phyloP scores from a whole-genome alignment of 2,888 invertebrate genomes.

The Hydropsyche betteni region DNA sequence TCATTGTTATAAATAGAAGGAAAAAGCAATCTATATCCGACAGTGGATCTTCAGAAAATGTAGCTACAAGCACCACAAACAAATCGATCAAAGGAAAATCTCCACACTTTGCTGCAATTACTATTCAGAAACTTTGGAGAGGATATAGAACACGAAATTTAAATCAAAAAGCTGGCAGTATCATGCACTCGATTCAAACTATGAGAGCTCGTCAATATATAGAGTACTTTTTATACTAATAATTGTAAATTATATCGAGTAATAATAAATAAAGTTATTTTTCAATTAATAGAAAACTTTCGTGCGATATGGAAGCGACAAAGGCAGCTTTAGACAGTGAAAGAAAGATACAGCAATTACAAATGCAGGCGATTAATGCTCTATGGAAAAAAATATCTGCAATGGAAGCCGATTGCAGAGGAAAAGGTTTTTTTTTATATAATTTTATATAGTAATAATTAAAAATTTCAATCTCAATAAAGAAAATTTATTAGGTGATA shows the following conservation, averaged over 20 bases:
- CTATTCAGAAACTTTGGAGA: constrained; percentile 87
- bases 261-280: background rate
- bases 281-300: constrained; percentile 71
- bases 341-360: constrained; percentile 83
- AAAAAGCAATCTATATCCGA: constrained; percentile 51
- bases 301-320: constrained; percentile 85
- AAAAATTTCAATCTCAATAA: constrained; percentile 12
- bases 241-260: background rate
- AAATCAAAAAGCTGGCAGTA: constrained; percentile 72
- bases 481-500: constrained; percentile 38
- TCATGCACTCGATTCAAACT: constrained; percentile 75
- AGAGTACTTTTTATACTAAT: constrained; percentile 64
- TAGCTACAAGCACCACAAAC: constrained; percentile 54
- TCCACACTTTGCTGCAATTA: constrained; percentile 72
- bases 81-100: constrained; percentile 55
- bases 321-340: constrained; percentile 86
- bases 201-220: constrained; percentile 85
- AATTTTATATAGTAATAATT: too few relatives aligned
- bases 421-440: constrained; percentile 42
- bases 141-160: constrained; percentile 82
- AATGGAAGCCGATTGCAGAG: constrained; percentile 62
- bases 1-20: constrained; percentile 29
- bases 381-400: constrained; percentile 87
- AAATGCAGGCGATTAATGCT: constrained; percentile 91
- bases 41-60: constrained; percentile 55